Evolutionary conservation across 1,140 invertebrate genomes (phyloP).

Genomic region (Microplitis demolitor): DNA sequence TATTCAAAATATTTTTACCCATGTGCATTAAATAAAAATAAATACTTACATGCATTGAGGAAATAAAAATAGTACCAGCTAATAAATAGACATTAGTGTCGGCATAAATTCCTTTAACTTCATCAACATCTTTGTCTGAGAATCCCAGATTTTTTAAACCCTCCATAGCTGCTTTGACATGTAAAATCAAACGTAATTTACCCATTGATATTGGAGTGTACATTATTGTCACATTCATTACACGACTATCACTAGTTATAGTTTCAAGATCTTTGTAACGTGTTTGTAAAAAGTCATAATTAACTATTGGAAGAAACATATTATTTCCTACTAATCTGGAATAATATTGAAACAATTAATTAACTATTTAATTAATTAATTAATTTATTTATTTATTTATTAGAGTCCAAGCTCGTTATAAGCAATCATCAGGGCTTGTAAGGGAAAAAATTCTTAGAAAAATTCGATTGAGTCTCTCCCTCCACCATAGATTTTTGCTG

Average conservation of each 20-base stretch:
- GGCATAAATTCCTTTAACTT: constrained; percentile 94
- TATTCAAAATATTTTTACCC: too few relatives aligned
- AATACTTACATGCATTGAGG: constrained; percentile 86
- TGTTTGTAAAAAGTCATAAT: constrained; percentile 81
- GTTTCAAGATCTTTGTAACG: constrained; percentile 75
- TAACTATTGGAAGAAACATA: constrained; percentile 82
- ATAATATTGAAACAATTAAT: constrained; percentile 43
- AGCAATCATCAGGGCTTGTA: background rate
- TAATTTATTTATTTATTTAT: too few relatives aligned
- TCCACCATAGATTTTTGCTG: too few relatives aligned
- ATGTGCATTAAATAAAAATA: background rate
- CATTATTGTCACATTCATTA: constrained; percentile 66
- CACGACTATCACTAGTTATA: constrained; percentile 63
- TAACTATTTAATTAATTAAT: background rate
- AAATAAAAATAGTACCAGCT: constrained; percentile 89
- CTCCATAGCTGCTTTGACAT: constrained; percentile 80
- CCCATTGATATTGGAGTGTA: constrained; percentile 73
- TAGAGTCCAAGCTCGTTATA: background rate
- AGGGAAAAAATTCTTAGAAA: too few relatives aligned
- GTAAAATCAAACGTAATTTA: constrained; percentile 75
- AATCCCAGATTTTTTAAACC: constrained; percentile 82
- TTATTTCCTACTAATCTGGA: constrained; percentile 67
- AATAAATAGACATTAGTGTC: constrained; percentile 95
- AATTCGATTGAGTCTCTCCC: too few relatives aligned
- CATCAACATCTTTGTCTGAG: constrained; percentile 91